These are phyloP conservation scores for Gallinago media DNA, from an alignment of 2,113 vertebrate species.

Conservation along the genomic window DNA sequence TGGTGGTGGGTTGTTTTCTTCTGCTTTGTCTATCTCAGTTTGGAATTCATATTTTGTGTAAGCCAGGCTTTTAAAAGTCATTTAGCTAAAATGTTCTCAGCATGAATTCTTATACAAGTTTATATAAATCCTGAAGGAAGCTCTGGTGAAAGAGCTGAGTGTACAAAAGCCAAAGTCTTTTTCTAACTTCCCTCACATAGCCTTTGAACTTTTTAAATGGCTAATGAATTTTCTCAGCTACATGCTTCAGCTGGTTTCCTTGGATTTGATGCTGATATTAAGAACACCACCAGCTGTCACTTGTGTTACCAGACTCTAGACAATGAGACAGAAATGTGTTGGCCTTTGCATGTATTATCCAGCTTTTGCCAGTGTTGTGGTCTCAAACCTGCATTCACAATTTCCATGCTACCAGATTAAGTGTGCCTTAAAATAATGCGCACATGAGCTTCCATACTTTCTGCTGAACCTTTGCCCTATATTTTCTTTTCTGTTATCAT, in stretches of 20 bases:
- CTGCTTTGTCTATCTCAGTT: not conserved
- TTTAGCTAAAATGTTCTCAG: conserved; percentile 13
- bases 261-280: conserved; percentile 51
- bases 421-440: not conserved
- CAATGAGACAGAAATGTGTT: conserved; percentile 43
- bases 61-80: not conserved
- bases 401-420: not conserved
- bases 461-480: not conserved
- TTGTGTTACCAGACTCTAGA: conserved; percentile 29
- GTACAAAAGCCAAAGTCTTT: conserved; percentile 9
- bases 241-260: conserved; percentile 46
- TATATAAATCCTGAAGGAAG: not conserved
- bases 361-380: not conserved
- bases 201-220: conserved; percentile 52
- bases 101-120: not conserved
- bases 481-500: not conserved
- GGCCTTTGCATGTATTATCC: conserved; percentile 8
- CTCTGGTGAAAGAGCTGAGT: not conserved
- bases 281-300: conserved; percentile 53
- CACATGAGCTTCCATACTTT: not conserved
- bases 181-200: conserved; percentile 6
- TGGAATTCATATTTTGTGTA: not conserved
- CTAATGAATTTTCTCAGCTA: conserved; percentile 42
- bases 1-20: not conserved
- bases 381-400: not conserved